Evolutionary conservation across 2,113 vertebrate genomes (phyloP).

Genomic region (Trichomycterus rosablanca): DNA sequence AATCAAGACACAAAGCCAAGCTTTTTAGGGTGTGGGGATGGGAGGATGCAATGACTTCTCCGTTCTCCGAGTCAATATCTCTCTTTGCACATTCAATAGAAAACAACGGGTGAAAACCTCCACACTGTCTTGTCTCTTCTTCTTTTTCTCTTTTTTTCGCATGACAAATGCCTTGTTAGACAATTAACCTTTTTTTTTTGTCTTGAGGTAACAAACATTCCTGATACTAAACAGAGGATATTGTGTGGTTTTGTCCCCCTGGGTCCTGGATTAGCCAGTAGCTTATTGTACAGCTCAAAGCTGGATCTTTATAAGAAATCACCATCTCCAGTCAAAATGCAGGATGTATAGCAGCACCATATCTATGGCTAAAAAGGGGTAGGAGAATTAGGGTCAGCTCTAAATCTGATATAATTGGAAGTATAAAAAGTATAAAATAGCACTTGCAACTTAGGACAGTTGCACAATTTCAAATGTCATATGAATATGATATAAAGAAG

Average conservation of each 20-base stretch:
- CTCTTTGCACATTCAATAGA: slow-evolving; percentile 34
- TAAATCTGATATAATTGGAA: not conserved
- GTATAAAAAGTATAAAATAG: not conserved
- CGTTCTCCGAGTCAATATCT: slow-evolving; percentile 14
- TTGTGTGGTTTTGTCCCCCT: slow-evolving; percentile 55
- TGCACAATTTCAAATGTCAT: not conserved
- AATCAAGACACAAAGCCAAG: slow-evolving; percentile 39
- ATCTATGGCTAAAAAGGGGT: slow-evolving; percentile 34
- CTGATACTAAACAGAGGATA: slow-evolving; percentile 60
- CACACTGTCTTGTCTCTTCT: slow-evolving; percentile 8
- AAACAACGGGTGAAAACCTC: slow-evolving; percentile 22
- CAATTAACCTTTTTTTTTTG: slow-evolving; percentile 23
- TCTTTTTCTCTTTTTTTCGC: not conserved
- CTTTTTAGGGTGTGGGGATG: slow-evolving; percentile 19
- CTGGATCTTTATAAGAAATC: slow-evolving; percentile 26
- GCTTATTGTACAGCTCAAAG: slow-evolving; percentile 53
- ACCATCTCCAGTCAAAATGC: slow-evolving; percentile 38
- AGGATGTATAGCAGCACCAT: slow-evolving; percentile 51
- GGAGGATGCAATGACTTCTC: slow-evolving; percentile 17
- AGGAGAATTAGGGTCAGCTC: not conserved
- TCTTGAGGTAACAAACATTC: slow-evolving; percentile 77
- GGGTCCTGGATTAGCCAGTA: slow-evolving; percentile 67
- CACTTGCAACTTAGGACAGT: not conserved
- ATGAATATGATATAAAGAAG: slow-evolving; percentile 34
- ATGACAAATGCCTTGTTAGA: slow-evolving; percentile 16